phyloP scores from a whole-genome alignment of 2,797 vertebrate genomes.

The Pseudomugil tenellus region DNA sequence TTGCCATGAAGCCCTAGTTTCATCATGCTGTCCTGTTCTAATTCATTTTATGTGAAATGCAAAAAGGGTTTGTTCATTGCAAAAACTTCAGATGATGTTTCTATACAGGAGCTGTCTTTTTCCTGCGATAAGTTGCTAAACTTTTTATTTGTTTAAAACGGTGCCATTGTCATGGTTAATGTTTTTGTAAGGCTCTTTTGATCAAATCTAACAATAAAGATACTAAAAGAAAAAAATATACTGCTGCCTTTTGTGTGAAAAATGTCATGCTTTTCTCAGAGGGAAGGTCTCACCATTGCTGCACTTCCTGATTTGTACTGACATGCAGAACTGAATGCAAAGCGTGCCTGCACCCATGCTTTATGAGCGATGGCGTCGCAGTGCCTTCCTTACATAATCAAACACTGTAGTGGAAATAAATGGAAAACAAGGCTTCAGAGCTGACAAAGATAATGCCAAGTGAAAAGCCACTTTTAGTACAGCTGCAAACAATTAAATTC shows the following conservation, averaged over 20 bases:
- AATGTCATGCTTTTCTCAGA: not conserved
- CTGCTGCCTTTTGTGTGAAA: not conserved
- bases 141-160: not conserved
- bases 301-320: slow-evolving; percentile 16
- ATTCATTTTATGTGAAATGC: not conserved
- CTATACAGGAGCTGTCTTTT: not conserved
- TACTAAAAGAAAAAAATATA: not conserved
- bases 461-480: not conserved
- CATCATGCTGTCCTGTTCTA: not conserved
- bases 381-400: slow-evolving; percentile 15
- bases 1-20: slow-evolving; percentile 21
- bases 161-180: not conserved
- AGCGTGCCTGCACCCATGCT: not conserved
- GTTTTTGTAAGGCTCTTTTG: not conserved
- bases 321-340: slow-evolving; percentile 14
- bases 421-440: not conserved
- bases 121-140: not conserved
- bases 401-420: slow-evolving; percentile 28
- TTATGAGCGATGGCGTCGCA: not conserved
- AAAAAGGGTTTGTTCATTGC: not conserved
- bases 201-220: fast-evolving
- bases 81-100: not conserved
- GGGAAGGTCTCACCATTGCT: not conserved
- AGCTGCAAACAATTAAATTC: slow-evolving; percentile 12
- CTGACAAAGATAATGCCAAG: not conserved